phyloP scores from a whole-genome alignment of 2,113 vertebrate genomes.

The Perca flavescens region DNA sequence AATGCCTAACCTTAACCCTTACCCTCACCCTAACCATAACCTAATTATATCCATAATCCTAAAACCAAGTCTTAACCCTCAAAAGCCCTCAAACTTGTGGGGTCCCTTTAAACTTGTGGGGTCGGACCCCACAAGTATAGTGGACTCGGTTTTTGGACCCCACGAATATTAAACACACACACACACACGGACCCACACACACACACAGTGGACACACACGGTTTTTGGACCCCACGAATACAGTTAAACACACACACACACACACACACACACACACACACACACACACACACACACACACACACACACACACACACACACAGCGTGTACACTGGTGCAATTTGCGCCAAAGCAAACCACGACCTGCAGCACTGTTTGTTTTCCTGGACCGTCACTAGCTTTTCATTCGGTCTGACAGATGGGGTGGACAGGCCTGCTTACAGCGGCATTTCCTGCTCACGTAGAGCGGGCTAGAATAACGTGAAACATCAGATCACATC shows the following conservation, averaged over 20 bases:
- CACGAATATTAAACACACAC: not conserved
- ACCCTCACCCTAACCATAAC: too few species aligned
- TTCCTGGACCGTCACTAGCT: not conserved
- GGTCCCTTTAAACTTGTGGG: too few species aligned
- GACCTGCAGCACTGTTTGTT: constrained; percentile 5
- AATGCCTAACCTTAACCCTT: too few species aligned
- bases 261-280: not conserved
- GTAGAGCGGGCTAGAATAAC: constrained; percentile 49
- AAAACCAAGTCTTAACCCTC: too few species aligned
- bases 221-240: too few species aligned
- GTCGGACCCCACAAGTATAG: too few species aligned
- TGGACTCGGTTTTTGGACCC: too few species aligned
- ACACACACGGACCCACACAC: not conserved
- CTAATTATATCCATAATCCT: too few species aligned
- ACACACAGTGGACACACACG: not conserved
- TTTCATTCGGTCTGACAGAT: constrained; percentile 24
- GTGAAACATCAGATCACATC: constrained; percentile 64
- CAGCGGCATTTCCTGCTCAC: constrained; percentile 73
- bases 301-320: not conserved
- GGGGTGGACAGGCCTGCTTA: constrained; percentile 57
- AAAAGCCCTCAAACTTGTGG: too few species aligned
- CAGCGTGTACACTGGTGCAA: not conserved
- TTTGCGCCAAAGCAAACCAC: constrained; percentile 6
- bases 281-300: not conserved
- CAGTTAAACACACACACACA: not conserved